phyloP scores from a whole-genome alignment of 2,888 invertebrate genomes.

The Entomobrya proxima region DNA sequence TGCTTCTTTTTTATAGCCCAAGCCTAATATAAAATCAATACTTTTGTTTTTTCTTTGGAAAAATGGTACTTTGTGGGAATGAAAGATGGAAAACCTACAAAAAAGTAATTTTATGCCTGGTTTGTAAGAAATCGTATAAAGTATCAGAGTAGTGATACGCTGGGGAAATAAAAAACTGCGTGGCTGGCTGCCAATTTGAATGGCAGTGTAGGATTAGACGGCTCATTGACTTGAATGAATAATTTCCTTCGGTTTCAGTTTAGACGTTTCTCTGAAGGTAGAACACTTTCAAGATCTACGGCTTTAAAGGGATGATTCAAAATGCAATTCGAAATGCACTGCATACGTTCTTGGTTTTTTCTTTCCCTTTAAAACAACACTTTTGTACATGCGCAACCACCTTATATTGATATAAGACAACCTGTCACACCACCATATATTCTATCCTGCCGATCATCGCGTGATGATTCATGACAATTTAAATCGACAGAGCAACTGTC shows the following conservation, averaged over 20 bases:
- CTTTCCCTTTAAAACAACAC: not conserved
- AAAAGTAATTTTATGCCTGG: not conserved
- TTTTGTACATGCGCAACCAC: not conserved
- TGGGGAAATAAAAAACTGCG: not conserved
- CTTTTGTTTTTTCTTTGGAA: not conserved
- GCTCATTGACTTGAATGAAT: conserved; percentile 27
- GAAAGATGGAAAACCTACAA: no score
- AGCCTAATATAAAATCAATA: conserved; percentile 1
- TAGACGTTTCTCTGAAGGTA: not conserved
- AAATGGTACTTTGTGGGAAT: no score
- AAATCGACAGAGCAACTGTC: conserved; percentile 23
- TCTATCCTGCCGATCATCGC: not conserved
- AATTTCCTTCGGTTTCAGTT: not conserved
- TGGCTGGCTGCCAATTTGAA: not conserved
- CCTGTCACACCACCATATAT: not conserved
- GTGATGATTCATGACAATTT: conserved; percentile 13
- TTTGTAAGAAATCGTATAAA: not conserved
- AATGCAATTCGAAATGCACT: not conserved
- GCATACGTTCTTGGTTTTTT: not conserved
- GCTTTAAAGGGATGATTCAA: not conserved
- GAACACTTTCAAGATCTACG: no score
- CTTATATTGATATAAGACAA: not conserved
- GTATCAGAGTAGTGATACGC: no score
- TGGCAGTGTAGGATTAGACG: not conserved
- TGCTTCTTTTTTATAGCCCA: not conserved